Base-by-base conservation (phyloP, 35 echinoderm and acorn worm species). In the Strongylocentrotus purpuratus region DNA sequence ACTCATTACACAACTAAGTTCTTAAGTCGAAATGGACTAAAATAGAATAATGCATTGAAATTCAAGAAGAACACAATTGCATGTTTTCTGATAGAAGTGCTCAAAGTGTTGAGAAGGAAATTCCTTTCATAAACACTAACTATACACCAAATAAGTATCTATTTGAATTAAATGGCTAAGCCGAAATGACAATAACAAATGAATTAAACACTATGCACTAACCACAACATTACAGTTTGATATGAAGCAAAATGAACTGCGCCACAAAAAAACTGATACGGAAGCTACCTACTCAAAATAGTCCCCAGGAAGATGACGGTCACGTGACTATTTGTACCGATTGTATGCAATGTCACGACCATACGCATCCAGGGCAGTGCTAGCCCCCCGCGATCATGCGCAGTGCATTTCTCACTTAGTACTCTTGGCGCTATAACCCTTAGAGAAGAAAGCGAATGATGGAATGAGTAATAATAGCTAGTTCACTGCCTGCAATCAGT, bases 311-410 rank as follows among this genome's bases (percentile, higher is more conserved):
- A 78, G 7, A 78, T 78, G 18, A 18, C n/a, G 20, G 65, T 78
- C 65, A 78, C 65, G 65, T 78, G 65, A 78, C 65, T 7, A 78
- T 78, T 78, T 78, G 65, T 78, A 78, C 65, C 65, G 20, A 78
- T 78, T 78, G 65, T 78, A 78, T 78, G 65, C 65, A 78, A 78
- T 78, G 65, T 78, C 65, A 78, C 65, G 65, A 22, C 65, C 22
- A 78, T 28, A 41, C 35, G 35, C 35, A 78, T 28, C 61, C 65
- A 78, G 65, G 65, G 65, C 20, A 78, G 20, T 78, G 65, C 65
- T 78, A 78, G 22, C 65, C 65, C 65, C 65, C n/a, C 28, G 4
- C 20, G 65, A n/a, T n/a, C 65, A 78, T 78, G 65, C 65, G 65
- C 65, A 78, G 4, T 78, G 65, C 25, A n/a, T 17, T 59, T 3